Percentiles rank a stretch among this genome's conserved stretches.
phyloP scores from a whole-genome alignment of 2,888 invertebrate genomes.

The Macroteleia sp. region DNA sequence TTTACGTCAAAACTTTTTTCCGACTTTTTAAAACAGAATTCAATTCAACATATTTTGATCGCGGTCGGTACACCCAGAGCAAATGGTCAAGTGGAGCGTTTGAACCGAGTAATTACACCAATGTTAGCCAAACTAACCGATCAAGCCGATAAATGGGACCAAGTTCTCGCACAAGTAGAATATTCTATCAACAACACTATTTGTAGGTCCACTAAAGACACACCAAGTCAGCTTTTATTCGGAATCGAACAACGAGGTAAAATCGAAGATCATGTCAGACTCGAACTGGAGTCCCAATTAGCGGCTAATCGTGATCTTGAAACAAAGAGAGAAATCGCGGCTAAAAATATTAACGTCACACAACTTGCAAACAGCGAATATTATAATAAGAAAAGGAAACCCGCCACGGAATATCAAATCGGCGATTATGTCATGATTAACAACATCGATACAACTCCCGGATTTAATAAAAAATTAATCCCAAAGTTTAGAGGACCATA shows the following conservation, averaged over 20 bases:
- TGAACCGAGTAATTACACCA: conserved; percentile 53
- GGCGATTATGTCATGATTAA: no score
- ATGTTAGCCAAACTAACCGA: conserved; percentile 64
- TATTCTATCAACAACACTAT: background rate
- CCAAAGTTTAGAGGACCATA: conserved; percentile 65
- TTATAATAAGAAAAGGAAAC: background rate
- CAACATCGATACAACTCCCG: no score
- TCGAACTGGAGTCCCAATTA: no score
- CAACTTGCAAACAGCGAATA: no score
- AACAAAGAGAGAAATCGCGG: no score
- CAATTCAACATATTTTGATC: conserved; percentile 64
- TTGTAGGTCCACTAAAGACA: conserved; percentile 3
- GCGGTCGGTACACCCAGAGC: conserved; percentile 70
- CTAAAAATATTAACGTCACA: no score
- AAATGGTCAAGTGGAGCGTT: conserved; percentile 71
- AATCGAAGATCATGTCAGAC: background rate
- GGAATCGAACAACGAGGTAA: background rate
- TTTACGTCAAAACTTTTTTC: conserved; percentile 70
- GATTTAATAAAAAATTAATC: conserved; percentile 30
- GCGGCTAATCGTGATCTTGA: no score
- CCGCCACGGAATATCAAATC: background rate
- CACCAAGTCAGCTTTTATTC: conserved; percentile 11
- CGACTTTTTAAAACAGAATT: conserved; percentile 59
- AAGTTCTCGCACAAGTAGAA: background rate
- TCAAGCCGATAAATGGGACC: background rate